A percentile compares a stretch with the other conserved stretches of the same genome.
These are phyloP conservation scores for Ardeotis arabs DNA, from an alignment of 2,113 vertebrate species.

Conservation along the genomic window DNA sequence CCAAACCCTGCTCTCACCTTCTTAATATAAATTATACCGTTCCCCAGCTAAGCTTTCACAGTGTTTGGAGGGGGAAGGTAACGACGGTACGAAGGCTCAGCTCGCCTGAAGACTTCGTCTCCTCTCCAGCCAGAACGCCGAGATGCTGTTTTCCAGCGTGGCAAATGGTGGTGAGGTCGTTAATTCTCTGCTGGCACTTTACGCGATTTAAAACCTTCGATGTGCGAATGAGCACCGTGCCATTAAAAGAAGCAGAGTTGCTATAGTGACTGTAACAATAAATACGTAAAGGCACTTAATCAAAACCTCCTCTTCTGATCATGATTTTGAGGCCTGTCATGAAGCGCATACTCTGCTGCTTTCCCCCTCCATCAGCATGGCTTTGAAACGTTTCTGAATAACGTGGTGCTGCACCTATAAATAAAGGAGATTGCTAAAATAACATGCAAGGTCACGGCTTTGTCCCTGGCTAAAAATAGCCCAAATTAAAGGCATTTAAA, in stretches of 20 bases:
- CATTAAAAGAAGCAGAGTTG: neutral
- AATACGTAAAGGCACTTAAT: neutral
- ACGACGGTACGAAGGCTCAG: fast-evolving
- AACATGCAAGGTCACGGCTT: neutral
- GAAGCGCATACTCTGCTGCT: neutral
- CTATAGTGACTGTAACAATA: neutral
- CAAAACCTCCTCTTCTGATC: neutral
- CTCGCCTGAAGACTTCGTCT: fast-evolving
- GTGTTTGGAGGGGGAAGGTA: fast-evolving
- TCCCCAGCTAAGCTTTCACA: fast-evolving
- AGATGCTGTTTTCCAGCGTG: neutral
- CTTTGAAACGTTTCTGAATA: neutral
- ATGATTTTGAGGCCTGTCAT: neutral
- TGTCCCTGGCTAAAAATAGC: neutral
- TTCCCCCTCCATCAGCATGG: neutral
- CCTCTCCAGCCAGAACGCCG: neutral
- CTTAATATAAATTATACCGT: fast-evolving
- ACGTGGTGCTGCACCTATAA: neutral
- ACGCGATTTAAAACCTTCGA: neutral
- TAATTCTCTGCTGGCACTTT: neutral
- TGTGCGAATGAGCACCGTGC: neutral
- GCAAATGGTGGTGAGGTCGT: neutral
- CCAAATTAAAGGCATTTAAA: neutral
- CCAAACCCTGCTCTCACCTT: fast-evolving
- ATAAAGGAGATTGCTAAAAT: neutral